Conservation (phyloP, 2,113 vertebrate species). For the Silurus glanis region DNA sequence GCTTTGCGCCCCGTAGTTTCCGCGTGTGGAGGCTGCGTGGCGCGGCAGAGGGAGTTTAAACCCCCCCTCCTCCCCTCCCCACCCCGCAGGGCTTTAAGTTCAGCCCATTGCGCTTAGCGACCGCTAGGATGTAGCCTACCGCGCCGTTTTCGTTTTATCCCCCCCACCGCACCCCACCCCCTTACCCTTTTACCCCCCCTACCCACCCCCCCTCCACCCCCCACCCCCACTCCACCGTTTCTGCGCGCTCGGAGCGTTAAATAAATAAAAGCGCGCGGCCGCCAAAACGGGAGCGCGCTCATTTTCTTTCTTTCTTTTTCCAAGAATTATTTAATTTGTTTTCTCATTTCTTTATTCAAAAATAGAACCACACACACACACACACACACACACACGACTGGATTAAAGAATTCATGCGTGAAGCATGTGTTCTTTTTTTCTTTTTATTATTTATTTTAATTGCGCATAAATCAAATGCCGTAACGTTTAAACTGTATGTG, state of each 20-base stretch:
- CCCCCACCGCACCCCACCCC: background rate
- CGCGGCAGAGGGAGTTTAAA: conserved; percentile 70
- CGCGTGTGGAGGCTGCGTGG: conserved; percentile 62
- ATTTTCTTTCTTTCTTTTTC: background rate
- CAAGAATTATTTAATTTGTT: background rate
- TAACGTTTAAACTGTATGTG: background rate
- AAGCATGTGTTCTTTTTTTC: too few species aligned
- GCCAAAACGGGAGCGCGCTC: background rate
- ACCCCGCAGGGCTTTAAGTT: conserved; percentile 63
- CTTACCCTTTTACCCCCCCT: background rate
- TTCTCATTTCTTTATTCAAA: background rate
- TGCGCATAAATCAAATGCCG: background rate
- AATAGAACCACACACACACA: background rate
- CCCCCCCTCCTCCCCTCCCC: conserved; percentile 50
- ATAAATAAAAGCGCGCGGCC: conserved; percentile 16
- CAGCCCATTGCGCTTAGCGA: conserved; percentile 74
- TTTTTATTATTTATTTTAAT: background rate
- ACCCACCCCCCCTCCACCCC: background rate
- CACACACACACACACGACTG: too few species aligned
- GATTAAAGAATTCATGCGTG: background rate
- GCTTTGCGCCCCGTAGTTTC: conserved; percentile 55
- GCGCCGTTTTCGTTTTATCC: conserved; percentile 7
- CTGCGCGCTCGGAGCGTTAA: background rate
- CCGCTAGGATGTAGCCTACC: conserved; percentile 79
- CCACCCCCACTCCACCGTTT: background rate